Percentiles rank a stretch among this genome's conserved stretches.
Conservation (phyloP, 1,140 invertebrate species). For the Steinernema feltiae region DNA sequence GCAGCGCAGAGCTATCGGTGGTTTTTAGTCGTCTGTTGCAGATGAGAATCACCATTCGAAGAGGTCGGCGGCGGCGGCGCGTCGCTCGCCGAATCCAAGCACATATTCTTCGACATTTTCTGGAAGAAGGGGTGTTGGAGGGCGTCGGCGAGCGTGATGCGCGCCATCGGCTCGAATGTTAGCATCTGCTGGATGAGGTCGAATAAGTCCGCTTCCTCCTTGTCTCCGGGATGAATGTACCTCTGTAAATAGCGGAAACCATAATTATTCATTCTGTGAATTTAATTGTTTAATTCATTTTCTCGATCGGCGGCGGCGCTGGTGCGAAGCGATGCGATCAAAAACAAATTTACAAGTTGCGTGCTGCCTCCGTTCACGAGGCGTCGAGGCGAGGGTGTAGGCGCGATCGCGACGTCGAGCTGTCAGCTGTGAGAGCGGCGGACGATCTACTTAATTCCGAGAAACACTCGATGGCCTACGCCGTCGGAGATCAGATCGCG, state of each 20-base stretch:
- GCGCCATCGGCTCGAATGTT: conserved; percentile 84
- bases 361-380: background rate
- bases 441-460: conserved; percentile 11
- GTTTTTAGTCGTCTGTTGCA: background rate
- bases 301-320: conserved; percentile 1
- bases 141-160: conserved; percentile 81
- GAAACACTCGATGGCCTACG: conserved; percentile 14
- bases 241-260: too few relatives aligned
- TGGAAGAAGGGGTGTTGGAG: conserved; percentile 75
- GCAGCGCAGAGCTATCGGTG: background rate
- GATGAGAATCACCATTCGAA: background rate
- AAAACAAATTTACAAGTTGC: conserved; percentile 15
- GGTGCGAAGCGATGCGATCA: conserved; percentile 14
- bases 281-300: too few relatives aligned
- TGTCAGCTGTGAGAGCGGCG: background rate
- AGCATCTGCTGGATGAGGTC: conserved; percentile 90
- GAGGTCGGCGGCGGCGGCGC: background rate
- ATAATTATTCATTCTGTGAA: too few relatives aligned
- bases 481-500: conserved; percentile 2
- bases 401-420: background rate
- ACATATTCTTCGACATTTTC: background rate
- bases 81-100: background rate
- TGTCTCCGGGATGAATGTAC: conserved; percentile 77
- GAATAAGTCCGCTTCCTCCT: conserved; percentile 85
- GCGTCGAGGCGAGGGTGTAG: conserved; percentile 1